These are phyloP conservation scores for Chondrilla cf. caribensis DNA, from an alignment of 37 sponge, comb jelly and placozoan species.

Conservation along the genomic window DNA sequence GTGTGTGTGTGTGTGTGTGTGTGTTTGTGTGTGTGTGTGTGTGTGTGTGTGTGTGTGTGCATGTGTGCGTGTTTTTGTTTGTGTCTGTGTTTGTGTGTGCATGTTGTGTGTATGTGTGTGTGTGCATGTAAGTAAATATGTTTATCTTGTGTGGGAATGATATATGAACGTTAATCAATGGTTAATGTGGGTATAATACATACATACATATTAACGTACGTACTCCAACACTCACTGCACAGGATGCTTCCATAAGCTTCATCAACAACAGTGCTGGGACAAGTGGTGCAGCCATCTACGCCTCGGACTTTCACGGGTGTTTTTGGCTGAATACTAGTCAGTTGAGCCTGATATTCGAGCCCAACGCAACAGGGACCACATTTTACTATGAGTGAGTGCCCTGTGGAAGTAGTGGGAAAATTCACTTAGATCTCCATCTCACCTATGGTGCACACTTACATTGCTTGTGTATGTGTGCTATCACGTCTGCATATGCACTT, in stretches of 20 bases:
- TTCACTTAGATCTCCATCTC: too few relatives aligned
- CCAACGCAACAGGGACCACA: too few relatives aligned
- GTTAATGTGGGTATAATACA: too few relatives aligned
- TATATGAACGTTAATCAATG: too few relatives aligned
- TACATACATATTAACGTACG: too few relatives aligned
- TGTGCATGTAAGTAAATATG: background rate
- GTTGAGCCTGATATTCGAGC: background rate
- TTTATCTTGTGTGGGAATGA: too few relatives aligned
- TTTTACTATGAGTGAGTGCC: too few relatives aligned
- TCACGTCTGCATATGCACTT: background rate
- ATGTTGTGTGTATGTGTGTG: background rate
- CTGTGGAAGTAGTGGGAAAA: too few relatives aligned
- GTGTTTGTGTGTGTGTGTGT: slow-evolving; percentile 4
- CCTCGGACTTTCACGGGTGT: slow-evolving; percentile 74
- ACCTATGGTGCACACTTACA: too few relatives aligned
- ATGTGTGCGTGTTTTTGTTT: background rate
- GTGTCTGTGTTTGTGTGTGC: background rate
- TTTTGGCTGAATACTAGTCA: slow-evolving; percentile 52
- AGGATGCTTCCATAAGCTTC: slow-evolving; percentile 62
- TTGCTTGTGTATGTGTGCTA: background rate
- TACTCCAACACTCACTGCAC: background rate
- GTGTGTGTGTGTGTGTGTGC: background rate
- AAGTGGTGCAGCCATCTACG: slow-evolving; percentile 77
- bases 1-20: slow-evolving; percentile 6
- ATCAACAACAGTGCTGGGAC: slow-evolving; percentile 59